These are phyloP conservation scores for Polydesmus complanatus DNA, from an alignment of 2,888 invertebrate genomes.

Conservation along the genomic window DNA sequence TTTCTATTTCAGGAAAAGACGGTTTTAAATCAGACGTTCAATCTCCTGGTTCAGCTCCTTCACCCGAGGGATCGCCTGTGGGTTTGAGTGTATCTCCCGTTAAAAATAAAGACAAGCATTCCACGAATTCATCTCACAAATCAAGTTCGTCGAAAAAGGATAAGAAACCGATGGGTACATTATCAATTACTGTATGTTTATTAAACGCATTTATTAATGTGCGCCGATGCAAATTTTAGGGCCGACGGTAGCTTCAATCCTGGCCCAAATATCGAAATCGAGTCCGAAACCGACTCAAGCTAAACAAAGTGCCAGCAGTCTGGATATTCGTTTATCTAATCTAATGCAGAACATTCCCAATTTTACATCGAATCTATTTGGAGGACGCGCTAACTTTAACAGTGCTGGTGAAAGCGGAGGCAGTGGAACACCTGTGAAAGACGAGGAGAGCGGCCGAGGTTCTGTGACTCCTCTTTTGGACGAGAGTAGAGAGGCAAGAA, in stretches of 20 bases:
- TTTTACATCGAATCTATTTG: conserved; percentile 17
- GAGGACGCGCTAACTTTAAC: conserved; percentile 14
- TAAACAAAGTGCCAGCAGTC: conserved; percentile 17
- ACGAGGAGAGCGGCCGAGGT: conserved; percentile 21
- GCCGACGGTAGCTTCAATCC: neutral
- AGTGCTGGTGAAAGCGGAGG: conserved; percentile 6
- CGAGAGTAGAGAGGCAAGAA: conserved; percentile 18
- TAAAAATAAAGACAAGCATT: neutral
- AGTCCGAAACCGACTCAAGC: neutral
- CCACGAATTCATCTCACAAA: neutral
- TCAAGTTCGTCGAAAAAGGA: neutral
- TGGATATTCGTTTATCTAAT: conserved; percentile 23
- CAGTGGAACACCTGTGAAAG: conserved; percentile 21
- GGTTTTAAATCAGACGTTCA: conserved; percentile 3
- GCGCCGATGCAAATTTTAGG: neutral
- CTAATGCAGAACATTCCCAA: conserved; percentile 23
- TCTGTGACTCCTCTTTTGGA: conserved; percentile 23
- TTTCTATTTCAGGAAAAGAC: conserved; percentile 8
- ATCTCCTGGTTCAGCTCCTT: conserved; percentile 19
- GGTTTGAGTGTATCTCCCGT: conserved; percentile 20
- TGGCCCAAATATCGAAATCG: neutral
- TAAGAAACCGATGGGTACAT: no score
- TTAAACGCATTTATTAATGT: no score
- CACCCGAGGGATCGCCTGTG: conserved; percentile 21
- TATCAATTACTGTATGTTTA: no score